A percentile compares a stretch with the other conserved stretches of the same genome.
Conservation (phyloP, 2,113 vertebrate genomes). For the Catharus fuscescens region DNA sequence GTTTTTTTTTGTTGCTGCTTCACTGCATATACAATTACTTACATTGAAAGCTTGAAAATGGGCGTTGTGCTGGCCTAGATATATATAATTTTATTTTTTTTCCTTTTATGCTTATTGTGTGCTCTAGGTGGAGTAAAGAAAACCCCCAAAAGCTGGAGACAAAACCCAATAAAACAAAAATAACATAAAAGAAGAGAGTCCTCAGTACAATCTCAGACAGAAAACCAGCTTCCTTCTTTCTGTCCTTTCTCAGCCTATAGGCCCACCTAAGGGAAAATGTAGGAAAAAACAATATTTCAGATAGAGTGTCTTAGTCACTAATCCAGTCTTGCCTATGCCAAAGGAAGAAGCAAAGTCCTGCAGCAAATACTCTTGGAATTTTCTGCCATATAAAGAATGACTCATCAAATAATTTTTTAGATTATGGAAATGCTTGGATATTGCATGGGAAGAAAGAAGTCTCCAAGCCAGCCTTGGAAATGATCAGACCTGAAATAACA, state of each 20-base stretch:
- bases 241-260: neutral
- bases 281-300: neutral
- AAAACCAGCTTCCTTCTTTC: neutral
- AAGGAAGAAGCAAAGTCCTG: neutral
- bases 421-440: neutral
- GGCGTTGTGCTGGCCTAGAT: neutral
- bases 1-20: constrained; percentile 8
- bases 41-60: neutral
- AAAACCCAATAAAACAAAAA: neutral
- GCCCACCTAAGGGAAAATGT: neutral
- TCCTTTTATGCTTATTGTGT: neutral
- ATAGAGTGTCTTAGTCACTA: neutral
- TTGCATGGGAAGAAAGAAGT: neutral
- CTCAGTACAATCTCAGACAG: neutral
- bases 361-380: neutral
- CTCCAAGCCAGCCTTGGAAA: neutral
- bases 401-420: neutral
- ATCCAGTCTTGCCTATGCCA: neutral
- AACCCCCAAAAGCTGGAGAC: neutral
- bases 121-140: neutral
- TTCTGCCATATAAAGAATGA: neutral
- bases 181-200: neutral
- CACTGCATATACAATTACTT: neutral
- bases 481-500: neutral
- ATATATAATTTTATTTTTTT: neutral